Evolutionary conservation across 92 coral and sea anemone genomes (phyloP).

Genomic region (Epizoanthus rinbou): DNA sequence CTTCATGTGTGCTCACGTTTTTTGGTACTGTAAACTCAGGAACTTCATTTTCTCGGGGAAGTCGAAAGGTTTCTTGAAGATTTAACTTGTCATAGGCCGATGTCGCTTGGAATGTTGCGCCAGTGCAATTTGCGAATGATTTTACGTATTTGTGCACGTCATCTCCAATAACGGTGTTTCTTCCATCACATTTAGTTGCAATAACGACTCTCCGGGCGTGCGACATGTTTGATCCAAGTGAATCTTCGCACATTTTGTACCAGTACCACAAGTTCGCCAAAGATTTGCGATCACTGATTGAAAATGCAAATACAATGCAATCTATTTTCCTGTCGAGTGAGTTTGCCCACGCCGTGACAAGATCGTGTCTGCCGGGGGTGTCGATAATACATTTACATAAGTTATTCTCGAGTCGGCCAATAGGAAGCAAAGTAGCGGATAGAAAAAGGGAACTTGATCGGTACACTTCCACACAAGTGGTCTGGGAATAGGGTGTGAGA

Average conservation of each 20-base stretch:
- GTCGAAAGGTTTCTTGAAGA: not conserved
- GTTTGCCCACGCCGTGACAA: constrained; percentile 1
- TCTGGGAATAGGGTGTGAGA: constrained; percentile 1
- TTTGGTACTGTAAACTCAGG: not conserved
- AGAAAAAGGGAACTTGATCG: not conserved
- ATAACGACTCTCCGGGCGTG: not conserved
- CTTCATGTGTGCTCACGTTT: no score
- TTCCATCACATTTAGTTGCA: constrained; percentile 31
- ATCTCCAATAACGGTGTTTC: not conserved
- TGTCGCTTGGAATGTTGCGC: constrained; percentile 10
- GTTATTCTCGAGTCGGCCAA: not conserved
- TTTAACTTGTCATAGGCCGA: constrained; percentile 5
- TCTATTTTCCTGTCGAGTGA: not conserved
- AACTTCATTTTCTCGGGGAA: not conserved
- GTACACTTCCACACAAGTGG: constrained; percentile 17
- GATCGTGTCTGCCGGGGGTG: constrained; percentile 24
- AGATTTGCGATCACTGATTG: constrained; percentile 9
- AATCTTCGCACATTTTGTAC: constrained; percentile 20
- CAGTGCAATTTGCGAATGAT: not conserved
- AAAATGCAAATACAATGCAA: constrained; percentile 26
- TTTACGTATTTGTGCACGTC: not conserved
- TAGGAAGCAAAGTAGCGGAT: not conserved
- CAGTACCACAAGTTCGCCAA: constrained; percentile 35
- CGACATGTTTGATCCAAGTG: not conserved
- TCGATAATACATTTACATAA: constrained; percentile 2